Percentiles rank a stretch among this genome's conserved stretches.
Conservation (phyloP, 2,797 vertebrate genomes). For the Sebastes nivosus region DNA sequence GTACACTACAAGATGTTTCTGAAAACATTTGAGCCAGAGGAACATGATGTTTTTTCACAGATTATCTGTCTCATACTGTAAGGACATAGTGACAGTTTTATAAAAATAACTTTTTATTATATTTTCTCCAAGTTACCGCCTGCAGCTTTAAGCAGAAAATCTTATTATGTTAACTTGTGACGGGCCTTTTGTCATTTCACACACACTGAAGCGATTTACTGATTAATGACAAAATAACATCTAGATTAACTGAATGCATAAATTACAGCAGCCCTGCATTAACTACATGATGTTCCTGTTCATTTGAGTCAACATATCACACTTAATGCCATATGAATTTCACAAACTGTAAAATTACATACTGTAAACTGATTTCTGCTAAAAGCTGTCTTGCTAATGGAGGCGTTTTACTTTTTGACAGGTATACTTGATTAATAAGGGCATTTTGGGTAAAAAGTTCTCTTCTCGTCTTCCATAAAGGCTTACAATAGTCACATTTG, state of each 20-base stretch:
- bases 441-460: neutral
- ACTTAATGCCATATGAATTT: neutral
- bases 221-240: neutral
- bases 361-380: neutral
- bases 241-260: neutral
- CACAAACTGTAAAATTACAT: neutral
- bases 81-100: no score
- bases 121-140: no score
- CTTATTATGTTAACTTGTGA: neutral
- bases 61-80: no score
- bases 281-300: neutral
- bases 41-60: no score
- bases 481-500: neutral
- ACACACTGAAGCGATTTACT: neutral
- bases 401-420: constrained; percentile 4
- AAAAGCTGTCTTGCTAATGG: neutral
- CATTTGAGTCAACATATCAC: neutral
- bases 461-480: neutral
- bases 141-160: neutral
- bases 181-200: neutral
- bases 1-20: no score
- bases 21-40: no score
- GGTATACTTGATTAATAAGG: neutral
- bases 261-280: neutral
- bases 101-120: no score